Evolutionary conservation across 2,888 invertebrate genomes (phyloP), one percentile per base, ranked within the genome.

Genomic region (Eretmocerus hayati): DNA sequence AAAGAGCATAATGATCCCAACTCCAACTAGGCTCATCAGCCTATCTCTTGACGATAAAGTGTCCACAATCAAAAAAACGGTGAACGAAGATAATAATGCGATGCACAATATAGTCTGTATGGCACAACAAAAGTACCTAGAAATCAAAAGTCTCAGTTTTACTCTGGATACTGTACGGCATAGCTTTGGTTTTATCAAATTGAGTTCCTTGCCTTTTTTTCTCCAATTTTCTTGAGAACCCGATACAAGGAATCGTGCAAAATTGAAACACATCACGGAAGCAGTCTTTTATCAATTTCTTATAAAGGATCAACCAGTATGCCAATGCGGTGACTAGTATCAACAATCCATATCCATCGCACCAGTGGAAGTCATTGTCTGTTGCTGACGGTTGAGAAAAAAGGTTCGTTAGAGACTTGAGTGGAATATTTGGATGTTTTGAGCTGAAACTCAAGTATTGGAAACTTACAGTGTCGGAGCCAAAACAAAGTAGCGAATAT

Each of bases 301-400:
- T 9, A 32, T 53, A 87, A 21, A 83, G 63, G 1, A 87, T 46
- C 42, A 79, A 77, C 57, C 79, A 74, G 56, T 85, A 84, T 3
- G 78, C 65, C 21, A 85, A 74, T 15, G 71, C 67, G 2, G 81
- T 69, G 0, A 88, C 61, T 0, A 88, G 74, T 22, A 85, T 71
- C 0, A 89, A 72, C 66, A 88, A 80, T 33, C 88, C 88, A 57
- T 84, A 83, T 0, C 88, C 88, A 42, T 78, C 65, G 62, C 89
- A 88, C 61, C 67, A 69, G 19, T 63, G 54, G 9, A 60, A 50
- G 5, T 55, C 48, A 40, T 60, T 54, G n/a, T 61, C 20, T 4
- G 11, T 48, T 9, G 52, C 66, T 66, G 35, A 47, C 55, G 58
- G 42, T 31, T 26, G n/a, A n/a, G 22, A 33, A 41, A 37, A 4